Percentiles rank a stretch among this genome's conserved stretches.
Conservation (phyloP, 2,113 vertebrate genomes). For the Microcebus lehilahytsara region DNA sequence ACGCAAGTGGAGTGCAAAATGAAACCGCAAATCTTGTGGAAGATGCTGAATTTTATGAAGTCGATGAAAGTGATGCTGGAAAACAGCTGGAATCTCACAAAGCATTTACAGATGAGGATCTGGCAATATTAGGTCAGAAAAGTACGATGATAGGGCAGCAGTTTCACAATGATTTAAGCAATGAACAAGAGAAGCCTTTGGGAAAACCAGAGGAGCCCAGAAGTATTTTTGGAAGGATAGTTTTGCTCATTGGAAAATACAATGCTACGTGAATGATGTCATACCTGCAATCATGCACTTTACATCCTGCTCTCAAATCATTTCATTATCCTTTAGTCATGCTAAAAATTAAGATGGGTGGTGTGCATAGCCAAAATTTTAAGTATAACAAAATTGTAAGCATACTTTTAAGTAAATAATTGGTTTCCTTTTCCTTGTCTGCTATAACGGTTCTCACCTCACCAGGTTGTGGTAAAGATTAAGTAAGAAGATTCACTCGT, state of each 20-base stretch:
- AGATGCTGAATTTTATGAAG: background rate
- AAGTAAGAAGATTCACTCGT: background rate
- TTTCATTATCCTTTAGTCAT: background rate
- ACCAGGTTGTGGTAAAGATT: background rate
- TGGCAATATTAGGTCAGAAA: background rate
- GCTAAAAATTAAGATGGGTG: background rate
- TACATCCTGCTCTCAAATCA: background rate
- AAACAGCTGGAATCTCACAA: background rate
- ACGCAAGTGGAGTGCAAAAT: background rate
- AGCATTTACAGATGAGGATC: background rate
- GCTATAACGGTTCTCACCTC: background rate
- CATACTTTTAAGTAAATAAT: background rate
- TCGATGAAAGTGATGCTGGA: background rate
- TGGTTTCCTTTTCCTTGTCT: background rate
- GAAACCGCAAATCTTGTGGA: background rate
- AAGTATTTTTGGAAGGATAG: background rate
- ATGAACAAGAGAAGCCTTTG: background rate
- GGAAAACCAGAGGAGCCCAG: background rate
- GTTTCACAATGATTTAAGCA: background rate
- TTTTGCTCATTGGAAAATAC: slow-evolving; percentile 3
- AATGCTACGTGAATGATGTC: background rate
- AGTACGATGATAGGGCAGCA: background rate
- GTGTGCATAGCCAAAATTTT: background rate
- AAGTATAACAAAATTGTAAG: background rate
- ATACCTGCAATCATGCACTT: background rate